Evolutionary conservation across 2,797 vertebrate species (phyloP).

Genomic region (Myotis findleyi): DNA sequence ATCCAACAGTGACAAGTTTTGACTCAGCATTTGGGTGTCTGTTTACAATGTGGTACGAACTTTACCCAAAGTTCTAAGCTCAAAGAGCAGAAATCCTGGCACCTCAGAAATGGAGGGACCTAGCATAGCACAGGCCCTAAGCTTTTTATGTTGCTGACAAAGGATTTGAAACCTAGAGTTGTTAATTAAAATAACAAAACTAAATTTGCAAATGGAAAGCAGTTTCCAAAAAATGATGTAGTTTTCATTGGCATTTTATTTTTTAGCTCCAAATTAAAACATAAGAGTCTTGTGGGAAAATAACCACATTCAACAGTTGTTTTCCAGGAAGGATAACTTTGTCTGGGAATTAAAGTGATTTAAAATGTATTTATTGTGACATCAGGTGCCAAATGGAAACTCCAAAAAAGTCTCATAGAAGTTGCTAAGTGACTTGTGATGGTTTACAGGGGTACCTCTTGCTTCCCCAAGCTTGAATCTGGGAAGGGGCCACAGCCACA

Average conservation of each 20-base stretch:
- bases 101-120: neutral
- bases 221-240: neutral
- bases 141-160: neutral
- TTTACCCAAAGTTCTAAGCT: neutral
- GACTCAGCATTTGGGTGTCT: neutral
- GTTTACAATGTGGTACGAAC: neutral
- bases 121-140: neutral
- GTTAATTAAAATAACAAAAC: neutral
- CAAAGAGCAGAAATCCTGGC: neutral
- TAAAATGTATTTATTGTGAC: neutral
- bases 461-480: neutral
- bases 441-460: neutral
- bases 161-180: neutral
- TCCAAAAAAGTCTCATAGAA: neutral
- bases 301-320: neutral
- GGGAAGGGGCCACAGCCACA: neutral
- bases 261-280: slow-evolving; percentile 33
- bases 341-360: neutral
- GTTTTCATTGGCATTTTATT: neutral
- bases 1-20: neutral
- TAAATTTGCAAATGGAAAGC: slow-evolving; percentile 25
- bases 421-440: neutral
- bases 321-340: slow-evolving; percentile 39
- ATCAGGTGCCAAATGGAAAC: neutral
- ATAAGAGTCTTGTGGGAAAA: neutral